These are phyloP conservation scores for Drosophila austrosaltans DNA, from an alignment of 2,888 invertebrate species.

Conservation along the genomic window DNA sequence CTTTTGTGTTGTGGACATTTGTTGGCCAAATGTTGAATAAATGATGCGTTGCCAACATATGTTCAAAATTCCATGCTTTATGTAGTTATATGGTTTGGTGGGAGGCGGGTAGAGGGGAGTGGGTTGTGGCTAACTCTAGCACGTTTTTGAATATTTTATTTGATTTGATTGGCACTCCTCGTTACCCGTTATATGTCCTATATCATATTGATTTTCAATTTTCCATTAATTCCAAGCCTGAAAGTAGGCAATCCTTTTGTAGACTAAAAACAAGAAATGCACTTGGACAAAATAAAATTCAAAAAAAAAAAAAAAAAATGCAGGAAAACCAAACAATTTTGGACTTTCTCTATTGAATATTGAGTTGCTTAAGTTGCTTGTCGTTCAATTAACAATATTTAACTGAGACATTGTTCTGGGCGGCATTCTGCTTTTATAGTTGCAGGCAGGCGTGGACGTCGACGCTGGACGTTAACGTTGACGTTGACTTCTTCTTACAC, in stretches of 20 bases:
- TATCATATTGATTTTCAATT: conserved; percentile 58
- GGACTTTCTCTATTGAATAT: conserved; percentile 6
- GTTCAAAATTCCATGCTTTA: conserved; percentile 56
- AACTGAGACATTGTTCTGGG: conserved; percentile 73
- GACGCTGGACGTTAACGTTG: conserved; percentile 18
- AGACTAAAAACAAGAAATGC: conserved; percentile 8
- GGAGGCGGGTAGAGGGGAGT: not conserved
- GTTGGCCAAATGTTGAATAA: conserved; percentile 54
- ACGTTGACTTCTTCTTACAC: conserved; percentile 51
- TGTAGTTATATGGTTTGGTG: not conserved
- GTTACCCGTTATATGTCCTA: conserved; percentile 6
- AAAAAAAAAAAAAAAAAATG: conserved; percentile 19
- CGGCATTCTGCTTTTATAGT: conserved; percentile 72
- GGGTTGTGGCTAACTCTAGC: conserved; percentile 10
- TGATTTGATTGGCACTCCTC: conserved; percentile 42
- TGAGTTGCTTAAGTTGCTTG: conserved; percentile 23
- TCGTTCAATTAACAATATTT: conserved; percentile 70
- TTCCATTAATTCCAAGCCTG: conserved; percentile 17
- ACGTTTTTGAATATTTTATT: conserved; percentile 65
- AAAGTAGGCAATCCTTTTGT: conserved; percentile 19
- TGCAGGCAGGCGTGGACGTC: conserved; percentile 23
- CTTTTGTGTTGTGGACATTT: conserved; percentile 16
- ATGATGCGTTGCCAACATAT: conserved; percentile 57
- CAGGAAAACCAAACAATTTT: no score
- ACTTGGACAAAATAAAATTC: conserved; percentile 34